These are phyloP conservation scores for Alosa alosa DNA, from an alignment of 2,113 vertebrate species.

Conservation along the genomic window DNA sequence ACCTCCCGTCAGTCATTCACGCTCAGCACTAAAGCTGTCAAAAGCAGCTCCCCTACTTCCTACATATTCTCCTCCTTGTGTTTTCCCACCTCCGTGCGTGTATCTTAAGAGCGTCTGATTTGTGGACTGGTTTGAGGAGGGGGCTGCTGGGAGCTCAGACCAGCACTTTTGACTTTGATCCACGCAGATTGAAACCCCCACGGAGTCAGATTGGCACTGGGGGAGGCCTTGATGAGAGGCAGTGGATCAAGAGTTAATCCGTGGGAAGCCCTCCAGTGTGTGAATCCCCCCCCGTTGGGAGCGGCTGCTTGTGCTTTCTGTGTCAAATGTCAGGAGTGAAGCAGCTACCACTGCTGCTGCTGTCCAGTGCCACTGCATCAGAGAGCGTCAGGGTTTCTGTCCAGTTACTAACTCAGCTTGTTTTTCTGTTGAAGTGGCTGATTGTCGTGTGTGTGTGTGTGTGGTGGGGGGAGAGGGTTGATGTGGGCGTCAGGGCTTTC, in stretches of 20 bases:
- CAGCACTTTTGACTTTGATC: neutral
- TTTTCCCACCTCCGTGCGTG: neutral
- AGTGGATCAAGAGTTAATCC: slow-evolving; percentile 3
- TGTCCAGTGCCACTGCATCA: neutral
- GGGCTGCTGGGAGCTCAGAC: neutral
- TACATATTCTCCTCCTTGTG: neutral
- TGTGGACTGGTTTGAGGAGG: neutral
- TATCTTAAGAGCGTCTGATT: neutral
- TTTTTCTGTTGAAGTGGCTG: neutral
- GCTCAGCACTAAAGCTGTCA: neutral
- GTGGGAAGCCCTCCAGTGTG: slow-evolving; percentile 12
- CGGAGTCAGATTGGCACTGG: neutral
- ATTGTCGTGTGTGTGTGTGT: neutral
- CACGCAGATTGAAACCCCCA: slow-evolving; percentile 1
- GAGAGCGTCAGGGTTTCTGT: neutral
- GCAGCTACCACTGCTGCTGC: neutral
- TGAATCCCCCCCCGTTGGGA: neutral
- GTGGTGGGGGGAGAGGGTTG: no score
- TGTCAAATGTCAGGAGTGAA: neutral
- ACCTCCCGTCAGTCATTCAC: neutral
- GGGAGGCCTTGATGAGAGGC: neutral
- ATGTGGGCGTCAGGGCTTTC: neutral
- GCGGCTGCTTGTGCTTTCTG: neutral
- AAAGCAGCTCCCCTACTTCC: neutral
- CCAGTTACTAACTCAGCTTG: neutral